Evolutionary conservation across 2,113 vertebrate species (phyloP), one percentile per base, ranked within the genome.

Genomic region (Scortum barcoo): DNA sequence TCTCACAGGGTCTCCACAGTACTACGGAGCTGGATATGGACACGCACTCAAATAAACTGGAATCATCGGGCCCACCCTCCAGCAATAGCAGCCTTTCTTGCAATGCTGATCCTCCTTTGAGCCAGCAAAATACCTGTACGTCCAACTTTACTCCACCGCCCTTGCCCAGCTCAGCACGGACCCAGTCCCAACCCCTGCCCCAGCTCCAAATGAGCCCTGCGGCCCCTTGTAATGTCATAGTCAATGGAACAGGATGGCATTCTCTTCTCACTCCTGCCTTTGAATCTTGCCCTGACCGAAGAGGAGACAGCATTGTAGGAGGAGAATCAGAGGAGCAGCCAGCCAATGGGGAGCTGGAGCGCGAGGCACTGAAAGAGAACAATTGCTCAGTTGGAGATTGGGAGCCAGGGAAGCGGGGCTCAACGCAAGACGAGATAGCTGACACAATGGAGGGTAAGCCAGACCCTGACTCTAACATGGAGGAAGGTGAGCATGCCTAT

Each of bases 281-380:
- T 24, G 92, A 94, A 70, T 86, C 90, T 33, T 90, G 74, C 48
- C 62, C 81, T n/a, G 91, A 92, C 53, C 90, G 26, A 66, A 89
- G 66, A 73, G 86, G 78, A 69, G 92, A 91, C 36, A 36, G 53
- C 1, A 30, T 46, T 24, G 24, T 26, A 53, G 81, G 72, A 30
- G 58, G 51, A 38, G 78, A 84, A 3, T 7, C 16, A 2, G 72
- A 61, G 42, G 73, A 88, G 72, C 74, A 90, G 20, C 89, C 91
- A 17, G 88, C 87, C 22, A 94, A 93, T 4, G 91, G 94, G 42
- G 97, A 98, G 80, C 92, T 92, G 0, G 98, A 99, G 93, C 95
- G 95, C 88, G 98, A 99, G 88, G 97, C 98, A 0, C 96, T 99
- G 53, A 99, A 99, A 94, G 98, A 99, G 93, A 99, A 99, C 96